phyloP scores from a whole-genome alignment of 2,888 invertebrate species.

The Aphelenchoides bicaudatus region DNA sequence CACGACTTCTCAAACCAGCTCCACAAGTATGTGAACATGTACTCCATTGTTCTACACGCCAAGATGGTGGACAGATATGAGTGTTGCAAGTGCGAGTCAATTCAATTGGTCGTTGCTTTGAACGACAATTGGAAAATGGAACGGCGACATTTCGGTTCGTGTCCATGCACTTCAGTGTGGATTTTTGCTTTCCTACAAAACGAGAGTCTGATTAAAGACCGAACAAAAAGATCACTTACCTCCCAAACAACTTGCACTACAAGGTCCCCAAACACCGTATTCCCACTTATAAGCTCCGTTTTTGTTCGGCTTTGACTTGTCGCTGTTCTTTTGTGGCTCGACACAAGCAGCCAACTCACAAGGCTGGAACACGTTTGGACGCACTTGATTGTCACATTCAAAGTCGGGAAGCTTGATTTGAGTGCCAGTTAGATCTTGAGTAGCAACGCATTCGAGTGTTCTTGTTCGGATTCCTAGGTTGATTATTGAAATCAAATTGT shows the following conservation, averaged over 20 bases:
- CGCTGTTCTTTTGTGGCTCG: constrained; percentile 20
- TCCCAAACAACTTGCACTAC: constrained; percentile 73
- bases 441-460: constrained; percentile 44
- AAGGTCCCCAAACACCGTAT: constrained; percentile 66
- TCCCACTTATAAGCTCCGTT: constrained; percentile 13
- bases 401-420: constrained; percentile 53
- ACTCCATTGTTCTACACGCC: constrained; percentile 49
- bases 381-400: constrained; percentile 54
- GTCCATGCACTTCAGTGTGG: constrained; percentile 46
- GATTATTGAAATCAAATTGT: no score
- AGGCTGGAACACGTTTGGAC: constrained; percentile 55
- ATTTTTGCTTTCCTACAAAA: constrained; percentile 47
- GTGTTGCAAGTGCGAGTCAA: constrained; percentile 83
- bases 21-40: constrained; percentile 86
- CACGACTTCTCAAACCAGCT: constrained; percentile 81
- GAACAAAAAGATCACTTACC: no score
- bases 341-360: constrained; percentile 53
- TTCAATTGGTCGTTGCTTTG: constrained; percentile 81
- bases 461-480: constrained; percentile 41
- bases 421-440: constrained; percentile 50
- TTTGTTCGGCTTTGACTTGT: constrained; percentile 11
- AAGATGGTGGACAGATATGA: constrained; percentile 85
- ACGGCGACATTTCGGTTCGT: constrained; percentile 62
- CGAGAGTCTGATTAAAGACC: constrained; percentile 4
- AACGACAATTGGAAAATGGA: constrained; percentile 81